phyloP scores from a whole-genome alignment of 2,888 invertebrate genomes.

The Coelopa pilipes region DNA sequence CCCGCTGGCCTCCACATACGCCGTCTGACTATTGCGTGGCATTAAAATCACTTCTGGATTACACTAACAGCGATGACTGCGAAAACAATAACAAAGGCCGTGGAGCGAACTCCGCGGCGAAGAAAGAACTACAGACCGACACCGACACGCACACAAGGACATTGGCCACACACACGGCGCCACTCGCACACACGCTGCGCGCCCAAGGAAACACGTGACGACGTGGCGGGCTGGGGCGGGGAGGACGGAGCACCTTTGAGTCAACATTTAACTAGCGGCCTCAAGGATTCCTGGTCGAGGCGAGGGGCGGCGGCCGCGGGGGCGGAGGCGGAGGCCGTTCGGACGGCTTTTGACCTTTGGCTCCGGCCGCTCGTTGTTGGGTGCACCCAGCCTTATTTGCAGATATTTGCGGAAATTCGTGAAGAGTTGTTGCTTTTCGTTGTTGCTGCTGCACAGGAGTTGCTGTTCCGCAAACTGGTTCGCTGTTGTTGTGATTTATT shows the following conservation, averaged over 20 bases:
- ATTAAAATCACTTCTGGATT: slow-evolving; percentile 32
- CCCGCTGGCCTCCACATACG: not conserved
- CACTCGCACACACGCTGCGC: slow-evolving; percentile 10
- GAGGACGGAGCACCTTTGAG: not conserved
- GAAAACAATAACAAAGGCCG: not conserved
- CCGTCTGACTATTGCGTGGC: slow-evolving; percentile 28
- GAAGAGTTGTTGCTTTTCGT: slow-evolving; percentile 9
- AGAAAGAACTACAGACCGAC: not conserved
- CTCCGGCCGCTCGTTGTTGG: slow-evolving; percentile 6
- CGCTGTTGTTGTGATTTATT: not conserved
- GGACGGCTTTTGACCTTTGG: slow-evolving; percentile 34
- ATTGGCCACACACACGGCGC: slow-evolving; percentile 7
- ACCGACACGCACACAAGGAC: slow-evolving; percentile 13
- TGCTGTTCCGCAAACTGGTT: not conserved
- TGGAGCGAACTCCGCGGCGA: too few relatives aligned
- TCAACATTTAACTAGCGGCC: slow-evolving; percentile 4
- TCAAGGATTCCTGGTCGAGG: too few relatives aligned
- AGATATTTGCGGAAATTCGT: slow-evolving; percentile 11
- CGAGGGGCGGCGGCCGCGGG: not conserved
- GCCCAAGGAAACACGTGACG: slow-evolving; percentile 30
- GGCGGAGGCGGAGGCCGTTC: not conserved
- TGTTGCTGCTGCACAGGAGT: slow-evolving; percentile 6
- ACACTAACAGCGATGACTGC: slow-evolving; percentile 5
- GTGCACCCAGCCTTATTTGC: not conserved
- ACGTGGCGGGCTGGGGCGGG: not conserved